Evolutionary conservation across 2,888 invertebrate genomes (phyloP).

Genomic region (Capitulum mitella): DNA sequence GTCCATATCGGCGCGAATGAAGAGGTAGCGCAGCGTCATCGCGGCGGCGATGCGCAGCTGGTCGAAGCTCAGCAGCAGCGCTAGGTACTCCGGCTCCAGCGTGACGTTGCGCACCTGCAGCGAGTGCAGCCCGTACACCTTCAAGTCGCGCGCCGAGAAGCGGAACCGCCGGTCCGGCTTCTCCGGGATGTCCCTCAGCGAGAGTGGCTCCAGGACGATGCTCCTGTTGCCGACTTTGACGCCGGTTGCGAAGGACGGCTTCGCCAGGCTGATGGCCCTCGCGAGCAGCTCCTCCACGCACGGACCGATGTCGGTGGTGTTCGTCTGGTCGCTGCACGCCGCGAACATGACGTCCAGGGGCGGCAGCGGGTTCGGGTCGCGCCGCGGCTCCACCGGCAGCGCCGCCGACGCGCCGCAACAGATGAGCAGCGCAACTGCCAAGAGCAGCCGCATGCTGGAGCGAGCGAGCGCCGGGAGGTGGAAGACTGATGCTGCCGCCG

Average conservation of each 20-base stretch:
- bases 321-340: too few species aligned
- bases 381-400: too few species aligned
- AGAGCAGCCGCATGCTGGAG: too few species aligned
- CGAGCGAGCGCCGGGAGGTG: too few species aligned
- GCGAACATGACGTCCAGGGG: too few species aligned
- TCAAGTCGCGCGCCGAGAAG: neutral
- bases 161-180: neutral
- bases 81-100: neutral
- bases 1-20: neutral
- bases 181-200: neutral
- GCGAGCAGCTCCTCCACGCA: too few species aligned
- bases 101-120: neutral
- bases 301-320: too few species aligned
- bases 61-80: neutral
- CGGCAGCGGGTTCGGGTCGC: too few species aligned
- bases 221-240: neutral
- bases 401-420: too few species aligned
- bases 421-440: too few species aligned
- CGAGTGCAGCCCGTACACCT: neutral
- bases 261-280: too few species aligned
- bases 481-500: too few species aligned
- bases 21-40: neutral
- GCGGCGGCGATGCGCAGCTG: neutral
- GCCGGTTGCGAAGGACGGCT: neutral
- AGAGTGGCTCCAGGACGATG: neutral